A percentile compares a stretch with the other conserved stretches of the same genome.
These are phyloP conservation scores for Drosophila austrosaltans DNA, from an alignment of 2,888 invertebrate genomes.

Conservation along the genomic window DNA sequence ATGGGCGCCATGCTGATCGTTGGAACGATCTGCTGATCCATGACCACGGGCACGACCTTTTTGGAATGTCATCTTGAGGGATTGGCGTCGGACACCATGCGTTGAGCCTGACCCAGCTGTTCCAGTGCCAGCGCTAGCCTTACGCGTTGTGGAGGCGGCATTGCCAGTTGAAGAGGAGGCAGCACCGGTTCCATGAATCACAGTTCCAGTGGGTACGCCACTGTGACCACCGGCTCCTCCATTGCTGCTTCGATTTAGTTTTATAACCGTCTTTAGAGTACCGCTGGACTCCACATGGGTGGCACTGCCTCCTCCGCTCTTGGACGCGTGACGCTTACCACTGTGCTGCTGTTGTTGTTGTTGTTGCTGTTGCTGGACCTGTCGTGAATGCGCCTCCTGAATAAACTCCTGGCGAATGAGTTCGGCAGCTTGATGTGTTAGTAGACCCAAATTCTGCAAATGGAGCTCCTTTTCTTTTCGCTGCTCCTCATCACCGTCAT, in stretches of 20 bases:
- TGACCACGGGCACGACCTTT: conserved; percentile 87
- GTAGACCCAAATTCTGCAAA: conserved; percentile 89
- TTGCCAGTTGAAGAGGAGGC: conserved; percentile 29
- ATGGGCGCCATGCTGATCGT: conserved; percentile 76
- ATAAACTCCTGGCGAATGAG: conserved; percentile 84
- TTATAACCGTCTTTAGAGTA: conserved; percentile 92
- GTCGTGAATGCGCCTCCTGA: conserved; percentile 67
- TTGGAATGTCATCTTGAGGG: conserved; percentile 91
- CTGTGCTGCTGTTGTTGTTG: conserved; percentile 50
- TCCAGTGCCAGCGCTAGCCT: conserved; percentile 45
- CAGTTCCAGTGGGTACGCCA: conserved; percentile 58
- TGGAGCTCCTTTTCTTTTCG: conserved; percentile 89
- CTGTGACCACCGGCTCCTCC: conserved; percentile 56
- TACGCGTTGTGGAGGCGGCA: conserved; percentile 54
- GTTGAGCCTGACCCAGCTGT: conserved; percentile 42
- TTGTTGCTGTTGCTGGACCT: conserved; percentile 57
- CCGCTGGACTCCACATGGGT: conserved; percentile 87
- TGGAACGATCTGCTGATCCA: conserved; percentile 82
- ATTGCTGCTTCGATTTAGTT: conserved; percentile 86
- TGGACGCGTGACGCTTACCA: conserved; percentile 66
- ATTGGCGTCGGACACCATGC: conserved; percentile 84
- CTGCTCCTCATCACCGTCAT: conserved; percentile 85
- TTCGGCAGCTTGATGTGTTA: conserved; percentile 90
- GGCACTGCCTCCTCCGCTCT: conserved; percentile 59
- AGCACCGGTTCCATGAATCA: conserved; percentile 54